A percentile compares a stretch with the other conserved stretches of the same genome.
phyloP scores from a whole-genome alignment of 2,888 invertebrate species.

The Scaptomyza cyrtandrae region DNA sequence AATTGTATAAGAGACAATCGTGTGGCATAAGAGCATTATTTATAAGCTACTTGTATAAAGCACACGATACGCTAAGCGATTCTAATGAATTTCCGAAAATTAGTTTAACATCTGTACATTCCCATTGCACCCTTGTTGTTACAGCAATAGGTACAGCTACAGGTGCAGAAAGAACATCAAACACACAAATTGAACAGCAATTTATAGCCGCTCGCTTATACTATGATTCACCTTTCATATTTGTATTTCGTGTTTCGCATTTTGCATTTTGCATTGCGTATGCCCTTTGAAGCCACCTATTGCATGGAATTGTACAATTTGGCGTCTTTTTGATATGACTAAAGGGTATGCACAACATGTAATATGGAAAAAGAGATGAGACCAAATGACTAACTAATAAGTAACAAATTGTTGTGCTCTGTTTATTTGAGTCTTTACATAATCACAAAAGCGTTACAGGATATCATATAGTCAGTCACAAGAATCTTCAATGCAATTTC shows the following conservation, averaged over 20 bases:
- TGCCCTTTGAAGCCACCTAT: constrained; percentile 70
- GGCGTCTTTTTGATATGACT: constrained; percentile 25
- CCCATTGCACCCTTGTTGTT: constrained; percentile 11
- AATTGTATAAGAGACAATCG: constrained; percentile 45
- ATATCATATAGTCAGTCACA: not conserved
- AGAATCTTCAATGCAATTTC: constrained; percentile 7
- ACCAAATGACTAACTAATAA: no score
- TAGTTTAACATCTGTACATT: constrained; percentile 43
- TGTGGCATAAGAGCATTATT: constrained; percentile 11
- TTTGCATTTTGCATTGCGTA: constrained; percentile 45
- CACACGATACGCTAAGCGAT: constrained; percentile 14
- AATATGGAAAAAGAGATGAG: no score
- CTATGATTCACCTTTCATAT: constrained; percentile 37
- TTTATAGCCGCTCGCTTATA: constrained; percentile 17
- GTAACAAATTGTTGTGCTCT: no score
- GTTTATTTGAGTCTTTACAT: no score
- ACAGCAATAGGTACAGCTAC: not conserved
- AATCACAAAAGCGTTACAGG: constrained; percentile 4
- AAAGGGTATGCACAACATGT: not conserved
- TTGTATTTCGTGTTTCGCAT: constrained; percentile 30
- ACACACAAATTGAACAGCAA: constrained; percentile 23
- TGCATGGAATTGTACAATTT: constrained; percentile 73
- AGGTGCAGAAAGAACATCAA: constrained; percentile 6
- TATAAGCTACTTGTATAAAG: constrained; percentile 21
- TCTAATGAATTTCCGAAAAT: constrained; percentile 10